Evolutionary conservation across 2,797 vertebrate species (phyloP), one percentile per base, ranked within the genome.

Genomic region (Amblyopsis hoosieri): DNA sequence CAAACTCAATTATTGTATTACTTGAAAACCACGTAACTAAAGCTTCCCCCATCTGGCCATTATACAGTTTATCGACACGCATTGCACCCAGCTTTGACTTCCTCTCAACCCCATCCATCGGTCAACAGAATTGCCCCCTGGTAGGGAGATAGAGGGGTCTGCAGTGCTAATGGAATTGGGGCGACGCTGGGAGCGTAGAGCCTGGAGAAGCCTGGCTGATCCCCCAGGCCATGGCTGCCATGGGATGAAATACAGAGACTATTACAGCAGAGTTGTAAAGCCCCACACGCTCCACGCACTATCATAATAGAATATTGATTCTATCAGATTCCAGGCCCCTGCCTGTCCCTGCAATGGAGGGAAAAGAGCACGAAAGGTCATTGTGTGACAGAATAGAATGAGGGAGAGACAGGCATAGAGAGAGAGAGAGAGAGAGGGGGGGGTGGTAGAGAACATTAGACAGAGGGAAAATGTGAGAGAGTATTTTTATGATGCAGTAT

Each of bases 241-340:
- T 80, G 66, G 89, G 87, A 93, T 93, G 91, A 94, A 93, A 93
- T 93, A 93, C 88, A 82, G 89, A 92, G 88, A 90, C 92, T 92
- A 93, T 94, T 94, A 88, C 89, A 85, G 91, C 81, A 79, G 81
- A 86, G 92, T 90, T 94, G 86, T 93, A 89, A 93, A 94, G 89
- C 89, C 85, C 80, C 91, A 84, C 81, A 91, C 91, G 86, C 90
- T 87, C 80, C 87, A 82, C 82, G 88, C 92, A 91, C 89, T 93
- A 93, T 95, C 68, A 52, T 97, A 97, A 97, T 97, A 95, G 91
- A 95, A 95, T 98, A 97, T 97, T 97, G 96, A 98, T 97, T 96
- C 93, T 92, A 92, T 91, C 91, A 92, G 93, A 94, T 94, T 88
- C 90, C 91, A 89, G 92, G 90, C 85, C 88, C 90, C 76, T 75